Conservation (phyloP, 2,888 invertebrate genomes). For the Morpho helenor region DNA sequence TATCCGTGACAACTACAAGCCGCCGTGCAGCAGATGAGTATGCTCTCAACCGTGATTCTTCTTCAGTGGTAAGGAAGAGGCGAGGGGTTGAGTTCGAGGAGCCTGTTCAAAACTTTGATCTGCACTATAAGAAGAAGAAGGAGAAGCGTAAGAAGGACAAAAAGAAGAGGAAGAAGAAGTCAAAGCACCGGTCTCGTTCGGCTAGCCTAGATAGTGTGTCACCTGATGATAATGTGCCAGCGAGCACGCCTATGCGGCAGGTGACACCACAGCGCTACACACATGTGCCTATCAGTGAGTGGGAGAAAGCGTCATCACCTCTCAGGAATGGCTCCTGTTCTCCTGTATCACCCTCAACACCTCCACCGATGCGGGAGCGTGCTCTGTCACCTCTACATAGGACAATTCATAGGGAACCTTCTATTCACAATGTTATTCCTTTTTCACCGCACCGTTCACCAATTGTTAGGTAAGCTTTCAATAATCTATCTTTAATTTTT, state of each 20-base stretch:
- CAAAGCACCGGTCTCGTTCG: conserved; percentile 84
- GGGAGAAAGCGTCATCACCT: conserved; percentile 77
- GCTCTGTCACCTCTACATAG: conserved; percentile 45
- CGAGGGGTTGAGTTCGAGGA: conserved; percentile 56
- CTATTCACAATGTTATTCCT: conserved; percentile 49
- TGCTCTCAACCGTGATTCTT: conserved; percentile 60
- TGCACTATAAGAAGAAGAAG: conserved; percentile 81
- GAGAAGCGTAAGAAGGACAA: conserved; percentile 88
- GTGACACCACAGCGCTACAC: conserved; percentile 57
- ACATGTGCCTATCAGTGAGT: conserved; percentile 69
- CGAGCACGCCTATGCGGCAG: conserved; percentile 44
- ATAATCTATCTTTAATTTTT: no score
- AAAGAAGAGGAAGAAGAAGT: conserved; percentile 85
- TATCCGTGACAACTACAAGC: conserved; percentile 63
- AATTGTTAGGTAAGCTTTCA: conserved; percentile 46
- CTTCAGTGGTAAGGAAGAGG: conserved; percentile 57
- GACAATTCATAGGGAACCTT: conserved; percentile 44
- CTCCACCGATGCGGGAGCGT: conserved; percentile 58
- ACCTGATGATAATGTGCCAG: conserved; percentile 70
- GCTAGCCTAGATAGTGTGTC: conserved; percentile 84
- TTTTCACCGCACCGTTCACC: conserved; percentile 71
- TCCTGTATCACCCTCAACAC: conserved; percentile 80
- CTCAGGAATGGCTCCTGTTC: conserved; percentile 78
- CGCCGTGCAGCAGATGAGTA: conserved; percentile 60
- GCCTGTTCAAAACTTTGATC: conserved; percentile 66